phyloP scores from a whole-genome alignment of 1,140 invertebrate species.

The Eubasilissa regina region DNA sequence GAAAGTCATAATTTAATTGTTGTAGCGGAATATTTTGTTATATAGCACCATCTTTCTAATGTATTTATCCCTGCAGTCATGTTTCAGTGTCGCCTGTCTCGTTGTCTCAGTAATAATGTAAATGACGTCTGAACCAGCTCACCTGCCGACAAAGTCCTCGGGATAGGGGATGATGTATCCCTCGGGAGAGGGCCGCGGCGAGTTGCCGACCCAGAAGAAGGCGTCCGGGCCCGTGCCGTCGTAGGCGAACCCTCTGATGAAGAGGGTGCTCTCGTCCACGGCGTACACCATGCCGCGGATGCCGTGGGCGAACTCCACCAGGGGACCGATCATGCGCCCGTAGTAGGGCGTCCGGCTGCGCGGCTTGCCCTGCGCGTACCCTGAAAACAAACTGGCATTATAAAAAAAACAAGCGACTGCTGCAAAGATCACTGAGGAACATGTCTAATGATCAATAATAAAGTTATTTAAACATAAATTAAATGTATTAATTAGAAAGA shows the following conservation, averaged over 20 bases:
- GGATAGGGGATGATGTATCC: conserved; percentile 90
- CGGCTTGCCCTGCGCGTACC: conserved; percentile 9
- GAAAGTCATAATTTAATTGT: too few relatives aligned
- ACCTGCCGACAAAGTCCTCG: conserved; percentile 83
- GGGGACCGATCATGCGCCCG: conserved; percentile 81
- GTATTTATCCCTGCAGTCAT: too few relatives aligned
- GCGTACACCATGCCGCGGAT: conserved; percentile 87
- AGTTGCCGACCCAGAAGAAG: conserved; percentile 91
- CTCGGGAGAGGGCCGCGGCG: conserved; percentile 81
- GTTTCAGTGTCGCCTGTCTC: too few relatives aligned
- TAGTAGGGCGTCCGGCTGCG: conserved; percentile 78
- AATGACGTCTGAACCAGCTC: conserved; percentile 63
- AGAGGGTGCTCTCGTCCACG: conserved; percentile 89
- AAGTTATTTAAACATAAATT: too few relatives aligned
- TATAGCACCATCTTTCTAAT: too few relatives aligned
- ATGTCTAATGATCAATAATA: too few relatives aligned
- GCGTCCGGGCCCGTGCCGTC: conserved; percentile 89
- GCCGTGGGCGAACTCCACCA: conserved; percentile 80
- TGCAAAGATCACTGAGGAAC: too few relatives aligned
- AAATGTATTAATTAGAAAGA: too few relatives aligned
- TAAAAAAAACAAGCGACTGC: too few relatives aligned
- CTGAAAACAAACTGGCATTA: neutral
- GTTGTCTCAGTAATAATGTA: too few relatives aligned
- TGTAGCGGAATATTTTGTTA: too few relatives aligned
- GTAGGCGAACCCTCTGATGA: conserved; percentile 89